These are phyloP conservation scores for Dynastes grantii DNA, from an alignment of 2,888 invertebrate species.

Conservation along the genomic window DNA sequence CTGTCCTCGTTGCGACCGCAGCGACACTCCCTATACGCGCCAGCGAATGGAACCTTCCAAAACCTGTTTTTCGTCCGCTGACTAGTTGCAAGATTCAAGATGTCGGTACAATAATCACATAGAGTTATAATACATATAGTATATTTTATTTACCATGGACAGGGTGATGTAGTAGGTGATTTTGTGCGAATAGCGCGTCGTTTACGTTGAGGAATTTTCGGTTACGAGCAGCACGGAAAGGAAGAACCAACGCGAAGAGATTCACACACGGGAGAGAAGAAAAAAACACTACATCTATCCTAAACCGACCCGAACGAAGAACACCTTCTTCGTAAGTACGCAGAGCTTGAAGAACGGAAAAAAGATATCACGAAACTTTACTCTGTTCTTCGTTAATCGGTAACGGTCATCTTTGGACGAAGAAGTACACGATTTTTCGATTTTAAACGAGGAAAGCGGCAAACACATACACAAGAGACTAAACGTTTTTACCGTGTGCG, in stretches of 20 bases:
- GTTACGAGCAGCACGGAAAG: conserved; percentile 17
- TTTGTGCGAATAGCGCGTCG: conserved; percentile 25
- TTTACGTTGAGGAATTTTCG: conserved; percentile 21
- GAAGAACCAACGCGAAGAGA: conserved; percentile 9
- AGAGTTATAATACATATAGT: conserved; percentile 46
- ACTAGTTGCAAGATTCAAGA: conserved; percentile 44
- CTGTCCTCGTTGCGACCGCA: conserved; percentile 31
- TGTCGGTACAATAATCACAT: conserved; percentile 45
- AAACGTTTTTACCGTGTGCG: conserved; percentile 17
- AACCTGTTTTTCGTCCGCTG: conserved; percentile 42
- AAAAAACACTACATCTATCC: conserved; percentile 22
- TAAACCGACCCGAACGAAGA: conserved; percentile 14
- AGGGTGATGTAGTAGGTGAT: conserved; percentile 44
- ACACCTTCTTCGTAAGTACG: conserved; percentile 18
- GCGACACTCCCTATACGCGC: conserved; percentile 41
- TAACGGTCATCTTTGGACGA: conserved; percentile 22
- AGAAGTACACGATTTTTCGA: conserved; percentile 14
- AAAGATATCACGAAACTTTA: conserved; percentile 29
- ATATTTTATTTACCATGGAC: conserved; percentile 45
- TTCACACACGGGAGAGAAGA: not conserved
- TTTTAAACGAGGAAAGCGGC: conserved; percentile 14
- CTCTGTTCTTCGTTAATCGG: conserved; percentile 19
- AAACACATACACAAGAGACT: conserved; percentile 26
- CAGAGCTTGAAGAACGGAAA: conserved; percentile 11
- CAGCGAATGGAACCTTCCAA: conserved; percentile 44